Base-by-base conservation (phyloP, 2,888 invertebrate species). In the Falcaria lacertinaria region DNA sequence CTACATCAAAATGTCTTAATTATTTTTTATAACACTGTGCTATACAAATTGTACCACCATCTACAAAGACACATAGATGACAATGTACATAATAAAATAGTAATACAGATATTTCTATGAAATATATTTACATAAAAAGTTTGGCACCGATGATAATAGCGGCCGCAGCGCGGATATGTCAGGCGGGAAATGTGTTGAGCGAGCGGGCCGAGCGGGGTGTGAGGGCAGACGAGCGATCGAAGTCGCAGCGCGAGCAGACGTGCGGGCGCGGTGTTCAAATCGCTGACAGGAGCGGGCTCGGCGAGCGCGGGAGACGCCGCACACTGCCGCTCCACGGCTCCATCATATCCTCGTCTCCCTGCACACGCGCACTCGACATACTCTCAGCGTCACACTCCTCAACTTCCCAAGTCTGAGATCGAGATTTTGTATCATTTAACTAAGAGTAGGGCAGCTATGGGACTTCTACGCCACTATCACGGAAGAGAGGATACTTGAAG, bases 261-360 rank as follows among this genome's bases (percentile, higher is more conserved):
- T 37, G 42, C 41, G 38, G 42, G 48, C 25, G 43, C 33, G 44
- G 48, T 44, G 66, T 69, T 84, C 79, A 88, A 58, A 83, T 76
- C 56, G 77, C 71, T 60, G 83, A 76, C 75, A 87, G 84, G 66
- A 87, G 81, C 64, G 88, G 88, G 72, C 87, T 86, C 64, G 81
- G 81, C 47, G 82, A 85, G 55, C 83, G 81, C 73, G 78, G 75
- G 60, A 64, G 57, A 47, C 81, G 80, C 61, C 84, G 84, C 70
- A 80, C 76, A 71, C 81, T 77, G 65, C 80, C 77, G 76, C 86
- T 79, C 90, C 90, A 90, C 74, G 84, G 74, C 81, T 89, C 89
- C 90, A 90, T 91, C 91, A 91, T 87, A 90, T 90, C 88, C 90
- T 90, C 90, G 90, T 90, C 89, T 90, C 90, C 90, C 91, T 91